Percentiles rank a stretch among this genome's conserved stretches.
These are phyloP conservation scores for Drosophila obscura DNA, from an alignment of 1,140 invertebrate species.

Conservation along the genomic window DNA sequence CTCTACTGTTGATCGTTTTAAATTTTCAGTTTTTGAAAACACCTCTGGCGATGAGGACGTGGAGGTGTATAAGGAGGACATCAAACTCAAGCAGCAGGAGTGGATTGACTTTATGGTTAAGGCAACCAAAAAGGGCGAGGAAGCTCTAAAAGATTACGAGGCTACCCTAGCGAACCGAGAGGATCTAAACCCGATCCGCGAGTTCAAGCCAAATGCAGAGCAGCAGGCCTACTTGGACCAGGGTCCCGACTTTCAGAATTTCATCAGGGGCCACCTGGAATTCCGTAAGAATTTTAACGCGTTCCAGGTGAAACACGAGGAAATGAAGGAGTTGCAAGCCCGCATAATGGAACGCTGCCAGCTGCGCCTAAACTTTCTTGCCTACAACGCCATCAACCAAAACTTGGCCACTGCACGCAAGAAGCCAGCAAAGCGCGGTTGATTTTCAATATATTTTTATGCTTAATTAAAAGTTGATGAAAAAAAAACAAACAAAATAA, in stretches of 20 bases:
- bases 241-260: conserved; percentile 56
- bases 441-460: too few species aligned
- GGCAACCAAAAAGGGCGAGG: not conserved
- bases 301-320: conserved; percentile 33
- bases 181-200: not conserved
- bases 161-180: not conserved
- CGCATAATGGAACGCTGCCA: conserved; percentile 20
- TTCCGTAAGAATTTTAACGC: conserved; percentile 41
- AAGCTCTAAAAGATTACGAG: not conserved
- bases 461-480: too few species aligned
- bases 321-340: conserved; percentile 33
- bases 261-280: conserved; percentile 38
- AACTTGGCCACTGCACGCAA: conserved; percentile 5
- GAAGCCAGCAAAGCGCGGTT: too few species aligned
- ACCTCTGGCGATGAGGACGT: not conserved
- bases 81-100: conserved; percentile 2
- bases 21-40: not conserved
- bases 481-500: too few species aligned
- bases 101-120: conserved; percentile 33
- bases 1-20: not conserved
- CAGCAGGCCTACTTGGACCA: conserved; percentile 50
- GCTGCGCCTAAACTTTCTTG: not conserved
- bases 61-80: conserved; percentile 7
- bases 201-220: conserved; percentile 33
- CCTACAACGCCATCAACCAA: not conserved